Evolutionary conservation across 2,888 invertebrate species (phyloP).

Genomic region (Colostygia pectinataria): DNA sequence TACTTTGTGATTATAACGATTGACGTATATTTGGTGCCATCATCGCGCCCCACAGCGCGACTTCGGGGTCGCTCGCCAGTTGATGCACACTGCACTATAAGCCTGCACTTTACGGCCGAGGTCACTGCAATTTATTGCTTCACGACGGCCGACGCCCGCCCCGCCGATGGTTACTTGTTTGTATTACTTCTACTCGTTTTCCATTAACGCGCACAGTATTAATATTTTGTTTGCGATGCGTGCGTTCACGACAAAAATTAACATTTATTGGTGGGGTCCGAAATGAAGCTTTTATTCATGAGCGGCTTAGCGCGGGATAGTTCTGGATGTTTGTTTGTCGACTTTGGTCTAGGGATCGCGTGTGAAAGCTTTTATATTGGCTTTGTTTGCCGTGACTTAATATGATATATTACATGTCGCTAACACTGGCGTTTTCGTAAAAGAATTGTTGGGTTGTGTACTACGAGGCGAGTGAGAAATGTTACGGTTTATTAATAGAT

Average conservation of each 20-base stretch:
- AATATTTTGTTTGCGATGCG: conserved; percentile 81
- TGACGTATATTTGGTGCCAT: not conserved
- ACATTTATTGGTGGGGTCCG: conserved; percentile 80
- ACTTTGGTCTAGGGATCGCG: conserved; percentile 73
- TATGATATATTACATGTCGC: conserved; percentile 79
- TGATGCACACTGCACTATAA: conserved; percentile 26
- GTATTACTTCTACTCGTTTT: conserved; percentile 76
- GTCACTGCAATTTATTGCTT: conserved; percentile 76
- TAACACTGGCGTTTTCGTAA: conserved; percentile 73
- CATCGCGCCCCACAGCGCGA: too few relatives aligned
- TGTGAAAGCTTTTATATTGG: conserved; percentile 79
- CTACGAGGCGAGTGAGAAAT: conserved; percentile 57
- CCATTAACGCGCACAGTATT: conserved; percentile 80
- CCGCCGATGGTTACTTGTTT: conserved; percentile 67
- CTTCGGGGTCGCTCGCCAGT: not conserved
- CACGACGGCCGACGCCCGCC: conserved; percentile 48
- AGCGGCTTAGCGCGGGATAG: conserved; percentile 78
- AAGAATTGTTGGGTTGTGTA: conserved; percentile 66
- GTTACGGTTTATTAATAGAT: conserved; percentile 60
- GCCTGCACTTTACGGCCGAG: conserved; percentile 56
- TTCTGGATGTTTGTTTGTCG: conserved; percentile 76
- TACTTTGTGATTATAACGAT: too few relatives aligned
- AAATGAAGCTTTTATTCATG: conserved; percentile 80
- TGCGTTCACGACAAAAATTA: conserved; percentile 79
- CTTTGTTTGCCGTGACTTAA: conserved; percentile 78